Evolutionary conservation across 2,888 invertebrate genomes (phyloP).

Genomic region (Dicyrtomina minuta): DNA sequence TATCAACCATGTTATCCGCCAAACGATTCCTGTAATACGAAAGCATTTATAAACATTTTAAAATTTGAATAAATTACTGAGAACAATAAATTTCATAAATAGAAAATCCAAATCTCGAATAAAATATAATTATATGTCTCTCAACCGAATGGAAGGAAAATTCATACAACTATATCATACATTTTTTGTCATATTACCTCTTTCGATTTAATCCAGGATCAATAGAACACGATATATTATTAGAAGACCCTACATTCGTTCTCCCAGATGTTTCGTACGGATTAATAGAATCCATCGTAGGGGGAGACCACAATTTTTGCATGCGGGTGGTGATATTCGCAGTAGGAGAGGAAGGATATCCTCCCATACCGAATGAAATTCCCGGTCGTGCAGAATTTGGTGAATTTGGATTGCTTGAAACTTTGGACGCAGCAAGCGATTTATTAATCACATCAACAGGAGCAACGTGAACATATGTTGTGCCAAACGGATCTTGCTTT

Average conservation of each 20-base stretch:
- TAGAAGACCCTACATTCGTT: conserved; percentile 16
- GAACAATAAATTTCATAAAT: no score
- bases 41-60: neutral
- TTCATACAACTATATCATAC: neutral
- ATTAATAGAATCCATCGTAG: conserved; percentile 1
- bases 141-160: neutral
- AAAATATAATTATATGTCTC: neutral
- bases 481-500: conserved; percentile 36
- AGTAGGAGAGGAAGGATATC: conserved; percentile 36
- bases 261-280: neutral
- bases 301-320: conserved; percentile 28
- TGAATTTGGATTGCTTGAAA: neutral
- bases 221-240: conserved; percentile 12
- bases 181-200: conserved; percentile 22
- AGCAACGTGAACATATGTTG: conserved; percentile 43
- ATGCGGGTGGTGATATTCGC: conserved; percentile 27
- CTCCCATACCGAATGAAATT: conserved; percentile 31
- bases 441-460: conserved; percentile 38
- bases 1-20: conserved; percentile 21
- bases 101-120: no score
- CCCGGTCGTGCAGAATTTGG: neutral
- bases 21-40: conserved; percentile 22
- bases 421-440: conserved; percentile 17
- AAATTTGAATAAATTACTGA: neutral
- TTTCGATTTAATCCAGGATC: conserved; percentile 25